Evolutionary conservation across 2,888 invertebrate species (phyloP).

Genomic region (Prosapia bicincta): DNA sequence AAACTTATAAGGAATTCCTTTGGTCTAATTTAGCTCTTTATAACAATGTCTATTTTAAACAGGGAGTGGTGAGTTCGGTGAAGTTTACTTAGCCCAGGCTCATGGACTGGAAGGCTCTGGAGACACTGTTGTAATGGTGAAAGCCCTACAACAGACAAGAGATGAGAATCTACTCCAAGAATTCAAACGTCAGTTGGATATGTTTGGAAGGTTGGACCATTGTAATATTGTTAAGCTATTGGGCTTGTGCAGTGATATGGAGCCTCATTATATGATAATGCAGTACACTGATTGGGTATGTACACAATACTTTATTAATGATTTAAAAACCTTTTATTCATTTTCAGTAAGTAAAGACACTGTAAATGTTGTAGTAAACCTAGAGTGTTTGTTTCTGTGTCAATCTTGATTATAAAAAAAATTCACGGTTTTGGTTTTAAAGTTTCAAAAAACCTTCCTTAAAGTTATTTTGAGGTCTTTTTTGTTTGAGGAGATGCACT

Average conservation of each 20-base stretch:
- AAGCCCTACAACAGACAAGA: constrained; percentile 70
- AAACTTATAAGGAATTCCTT: too few species aligned
- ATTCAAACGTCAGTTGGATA: constrained; percentile 84
- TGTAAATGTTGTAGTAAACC: too few species aligned
- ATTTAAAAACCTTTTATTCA: too few species aligned
- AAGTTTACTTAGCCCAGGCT: constrained; percentile 75
- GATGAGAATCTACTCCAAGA: constrained; percentile 76
- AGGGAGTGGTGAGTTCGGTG: constrained; percentile 92
- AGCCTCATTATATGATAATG: constrained; percentile 84
- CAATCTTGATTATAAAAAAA: too few species aligned
- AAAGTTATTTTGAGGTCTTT: too few species aligned
- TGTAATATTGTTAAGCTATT: constrained; percentile 74
- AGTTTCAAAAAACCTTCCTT: too few species aligned
- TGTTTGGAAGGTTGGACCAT: constrained; percentile 80
- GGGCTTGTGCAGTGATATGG: constrained; percentile 77
- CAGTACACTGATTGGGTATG: constrained; percentile 92
- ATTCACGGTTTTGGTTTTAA: too few species aligned
- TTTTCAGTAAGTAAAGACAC: too few species aligned
- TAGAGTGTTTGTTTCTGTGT: too few species aligned
- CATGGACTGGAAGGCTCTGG: constrained; percentile 41
- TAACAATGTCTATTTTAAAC: too few species aligned
- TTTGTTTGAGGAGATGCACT: too few species aligned
- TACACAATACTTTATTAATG: not conserved
- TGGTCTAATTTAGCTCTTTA: too few species aligned
- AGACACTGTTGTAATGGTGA: constrained; percentile 62